Base-by-base conservation (phyloP, 2,888 invertebrate species). In the Eristalis intricaria region DNA sequence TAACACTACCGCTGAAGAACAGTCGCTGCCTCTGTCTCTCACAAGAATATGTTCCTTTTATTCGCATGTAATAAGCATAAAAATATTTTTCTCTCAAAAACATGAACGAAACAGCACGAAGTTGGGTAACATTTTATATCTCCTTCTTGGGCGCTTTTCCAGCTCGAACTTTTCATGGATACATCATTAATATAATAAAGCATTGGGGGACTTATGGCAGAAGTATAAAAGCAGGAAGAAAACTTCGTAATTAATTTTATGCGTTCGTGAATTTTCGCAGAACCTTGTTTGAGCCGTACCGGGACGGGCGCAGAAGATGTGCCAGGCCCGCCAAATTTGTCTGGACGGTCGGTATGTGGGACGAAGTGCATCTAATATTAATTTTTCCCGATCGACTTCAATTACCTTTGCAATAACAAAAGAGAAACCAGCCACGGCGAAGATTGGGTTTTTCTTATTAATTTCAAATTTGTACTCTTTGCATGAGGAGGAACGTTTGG, bases 171-270 rank as follows among this genome's bases (percentile, higher is more conserved):
- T 81, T 75, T 81, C 81, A 75, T 63, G 81, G 81, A 64, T 80
- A 80, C 61, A 68, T 80, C 80, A 74, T 80, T 80, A 74, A 81
- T 75, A 69, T 58, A 75, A 68, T 81, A 74, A 75, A 56, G 69
- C 75, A 74, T 69, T 19, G 56, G 64, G 35, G 70, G 63, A n/a
- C 70, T 74, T 82, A 74, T 77, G 73, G 32, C 22, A 70, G 19
- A 83, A 66, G 70, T 74, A 78, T 78, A 78, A 78, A 79, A 65
- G 75, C 43, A 65, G 74, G 43, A 73, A 65, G 61, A 65, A 79
- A 78, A 86, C 78, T 86, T 83, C 38, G 74, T 86, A 86, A 86
- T 86, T 86, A 86, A 86, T 86, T 86, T 86, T 79, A 79, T 75
- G 83, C 60, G 58, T 15, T 26, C 60, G 61, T 61, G 50, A 73